Conservation (phyloP, 1,140 invertebrate species). For the Eciton burchellii region DNA sequence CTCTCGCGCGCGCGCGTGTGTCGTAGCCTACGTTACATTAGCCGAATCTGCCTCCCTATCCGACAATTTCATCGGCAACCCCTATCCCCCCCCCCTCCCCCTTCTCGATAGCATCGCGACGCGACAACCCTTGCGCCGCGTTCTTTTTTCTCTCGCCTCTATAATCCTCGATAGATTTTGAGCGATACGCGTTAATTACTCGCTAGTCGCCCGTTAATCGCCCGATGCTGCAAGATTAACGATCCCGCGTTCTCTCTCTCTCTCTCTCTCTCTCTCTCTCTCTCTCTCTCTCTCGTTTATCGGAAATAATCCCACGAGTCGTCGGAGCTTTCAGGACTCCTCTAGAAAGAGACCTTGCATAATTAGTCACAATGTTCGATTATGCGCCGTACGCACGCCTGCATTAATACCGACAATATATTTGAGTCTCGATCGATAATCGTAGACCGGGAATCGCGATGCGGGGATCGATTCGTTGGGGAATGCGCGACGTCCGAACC, state of each 20-base stretch:
- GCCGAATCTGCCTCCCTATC: neutral
- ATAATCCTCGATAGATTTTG: too few relatives aligned
- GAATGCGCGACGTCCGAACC: slow-evolving; percentile 31
- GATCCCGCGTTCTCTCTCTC: too few relatives aligned
- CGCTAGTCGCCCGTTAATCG: too few relatives aligned
- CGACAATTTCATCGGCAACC: slow-evolving; percentile 19
- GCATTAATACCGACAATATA: too few relatives aligned
- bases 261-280: too few relatives aligned
- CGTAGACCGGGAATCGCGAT: neutral
- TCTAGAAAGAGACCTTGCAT: neutral
- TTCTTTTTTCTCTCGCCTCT: too few relatives aligned
- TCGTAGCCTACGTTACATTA: slow-evolving; percentile 17
- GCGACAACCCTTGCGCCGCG: neutral
- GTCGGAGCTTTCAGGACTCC: neutral
- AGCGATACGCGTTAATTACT: neutral
- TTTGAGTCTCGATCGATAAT: neutral
- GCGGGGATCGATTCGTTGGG: slow-evolving; percentile 35
- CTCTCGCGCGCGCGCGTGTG: slow-evolving; percentile 10
- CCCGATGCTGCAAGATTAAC: neutral
- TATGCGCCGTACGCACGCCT: neutral
- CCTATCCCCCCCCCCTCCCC: too few relatives aligned
- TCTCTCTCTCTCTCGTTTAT: too few relatives aligned
- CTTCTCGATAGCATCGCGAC: neutral
- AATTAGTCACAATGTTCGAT: neutral
- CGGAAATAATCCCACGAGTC: slow-evolving; percentile 1